These are phyloP conservation scores for Dicyrtomina minuta DNA, from an alignment of 2,888 invertebrate genomes.

Conservation along the genomic window DNA sequence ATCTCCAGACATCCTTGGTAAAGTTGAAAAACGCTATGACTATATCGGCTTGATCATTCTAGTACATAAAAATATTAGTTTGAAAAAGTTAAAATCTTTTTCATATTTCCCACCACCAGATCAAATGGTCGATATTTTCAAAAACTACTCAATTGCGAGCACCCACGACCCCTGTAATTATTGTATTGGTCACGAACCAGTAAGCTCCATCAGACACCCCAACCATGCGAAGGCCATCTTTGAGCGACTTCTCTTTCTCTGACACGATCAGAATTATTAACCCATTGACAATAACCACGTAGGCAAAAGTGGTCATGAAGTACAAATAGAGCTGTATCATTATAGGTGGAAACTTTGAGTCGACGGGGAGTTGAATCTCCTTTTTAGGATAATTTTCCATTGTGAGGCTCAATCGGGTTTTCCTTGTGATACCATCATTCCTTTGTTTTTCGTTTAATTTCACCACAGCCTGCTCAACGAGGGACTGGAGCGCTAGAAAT, in stretches of 20 bases:
- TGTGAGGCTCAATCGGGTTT: constrained; percentile 10
- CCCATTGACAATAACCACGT: constrained; percentile 79
- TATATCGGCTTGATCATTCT: too few species aligned
- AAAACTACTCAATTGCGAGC: too few species aligned
- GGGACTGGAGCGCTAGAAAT: constrained; percentile 70
- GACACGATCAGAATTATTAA: constrained; percentile 77
- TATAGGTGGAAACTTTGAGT: constrained; percentile 72
- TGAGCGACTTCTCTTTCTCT: constrained; percentile 83
- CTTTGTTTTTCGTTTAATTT: neutral
- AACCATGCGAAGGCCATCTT: constrained; percentile 87
- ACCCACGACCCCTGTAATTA: too few species aligned
- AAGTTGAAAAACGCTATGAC: too few species aligned
- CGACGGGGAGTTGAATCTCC: constrained; percentile 55
- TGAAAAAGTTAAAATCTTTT: too few species aligned
- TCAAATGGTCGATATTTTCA: too few species aligned
- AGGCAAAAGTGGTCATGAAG: constrained; percentile 78
- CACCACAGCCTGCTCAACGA: constrained; percentile 65
- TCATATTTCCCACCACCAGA: too few species aligned
- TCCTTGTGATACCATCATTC: neutral
- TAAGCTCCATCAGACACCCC: constrained; percentile 62
- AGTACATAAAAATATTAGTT: too few species aligned
- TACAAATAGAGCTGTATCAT: constrained; percentile 71
- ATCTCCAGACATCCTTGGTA: too few species aligned
- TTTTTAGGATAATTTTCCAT: constrained; percentile 72
- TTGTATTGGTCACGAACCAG: too few species aligned